Base-by-base conservation (phyloP, 2,888 invertebrate genomes). In the Uropetala carovei region DNA sequence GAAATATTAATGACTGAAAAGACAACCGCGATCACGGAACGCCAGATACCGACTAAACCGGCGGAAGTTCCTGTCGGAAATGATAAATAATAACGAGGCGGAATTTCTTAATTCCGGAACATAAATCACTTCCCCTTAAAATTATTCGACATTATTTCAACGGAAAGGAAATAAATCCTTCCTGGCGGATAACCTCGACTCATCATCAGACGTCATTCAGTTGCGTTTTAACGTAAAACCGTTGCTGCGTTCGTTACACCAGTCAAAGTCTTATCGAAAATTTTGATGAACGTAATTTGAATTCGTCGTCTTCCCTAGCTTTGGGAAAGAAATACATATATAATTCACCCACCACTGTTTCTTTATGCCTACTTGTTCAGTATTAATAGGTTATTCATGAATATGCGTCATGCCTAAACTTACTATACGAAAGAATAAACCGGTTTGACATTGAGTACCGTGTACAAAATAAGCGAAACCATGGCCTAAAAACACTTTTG, bases 81-180 rank as follows among this genome's bases (percentile, higher is more conserved):
- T 75, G 27, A 75, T 75, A 75, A 75, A 75, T 75, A 75, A 75
- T 27, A 75, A 75, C 22, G 22, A 13, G 75, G 27, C 22, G 22
- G 75, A 75, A 75, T 75, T 75, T 75, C 22, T 75, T 75, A 13
- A 22, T 75, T 75, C 75, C 75, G 22, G 22, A 75, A 75, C 22
- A 75, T 75, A 75, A 75, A 75, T 75, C 75, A 68, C 27, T 22
- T 27, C 75, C 11, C 27, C 27, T 75, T 75, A 27, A 75, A 75
- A 75, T 27, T 22, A 27, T 75, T 27, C 75, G 27, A 75, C 43
- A 5, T 43, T 43, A 27, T 13, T 75, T 27, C 22, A 10, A 4
- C 11, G 27, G 22, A 18, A 75, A 22, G 27, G 27, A 75, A 27
- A 75, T 75, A 75, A 75, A 75, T 75, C 27, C 27, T 27, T 27